Evolutionary conservation across 2,797 vertebrate genomes (phyloP), one percentile per base, ranked within the genome.

Genomic region (Petrocephalus schoutedeni): DNA sequence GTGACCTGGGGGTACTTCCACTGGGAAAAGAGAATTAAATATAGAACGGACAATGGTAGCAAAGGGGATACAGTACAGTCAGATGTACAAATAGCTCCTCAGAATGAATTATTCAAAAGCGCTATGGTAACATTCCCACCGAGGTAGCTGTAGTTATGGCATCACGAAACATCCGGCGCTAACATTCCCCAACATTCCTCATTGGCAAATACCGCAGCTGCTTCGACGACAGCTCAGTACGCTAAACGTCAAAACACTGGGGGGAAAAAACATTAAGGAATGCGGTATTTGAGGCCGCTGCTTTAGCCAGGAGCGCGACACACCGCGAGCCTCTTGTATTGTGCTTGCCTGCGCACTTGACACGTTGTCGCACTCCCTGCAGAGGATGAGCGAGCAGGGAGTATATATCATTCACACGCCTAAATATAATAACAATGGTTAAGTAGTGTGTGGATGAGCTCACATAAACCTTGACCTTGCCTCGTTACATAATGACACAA

Each of bases 21-120:
- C 95, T 93, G 95, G 94, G 93, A 94, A 94, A 94, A 93, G 54
- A 93, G 93, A 94, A 94, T 96, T 95, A 96, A 96, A 96, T 96
- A 96, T 96, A 95, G 93, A 96, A 95, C 93, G 95, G 94, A 71
- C 83, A 93, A 32, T 32, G 92, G 93, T 93, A 93, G 93, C 92
- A 90, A 93, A 95, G 93, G 92, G 93, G 90, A 93, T 91, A 92
- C 91, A 91, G 92, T 94, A 92, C 95, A 94, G 94, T 95, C 93
- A 93, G 94, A 96, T 95, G 95, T 96, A 96, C 94, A 96, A 95
- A 95, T 93, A 94, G 92, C 88, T 19, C 21, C 23, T 84, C 77
- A 16, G 16, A 28, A 85, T 96, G 88, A 96, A 96, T 96, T 94
- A 96, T 96, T 95, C 91, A 96, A 91, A 87, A 90, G 92, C 12